These are phyloP conservation scores for Galbula dea DNA, from an alignment of 2,113 vertebrate genomes.

Conservation along the genomic window DNA sequence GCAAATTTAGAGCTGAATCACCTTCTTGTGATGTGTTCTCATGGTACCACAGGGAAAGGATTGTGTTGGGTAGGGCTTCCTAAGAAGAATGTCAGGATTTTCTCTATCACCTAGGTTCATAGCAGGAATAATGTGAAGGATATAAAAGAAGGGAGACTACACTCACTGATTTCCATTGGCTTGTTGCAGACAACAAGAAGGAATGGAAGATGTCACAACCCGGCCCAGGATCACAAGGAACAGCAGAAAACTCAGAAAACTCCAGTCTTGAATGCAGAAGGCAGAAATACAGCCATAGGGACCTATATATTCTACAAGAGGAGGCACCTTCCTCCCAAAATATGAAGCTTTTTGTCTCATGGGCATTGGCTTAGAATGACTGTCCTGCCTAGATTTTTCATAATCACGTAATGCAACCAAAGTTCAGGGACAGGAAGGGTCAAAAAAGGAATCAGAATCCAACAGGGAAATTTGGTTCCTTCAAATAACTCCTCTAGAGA, in stretches of 20 bases:
- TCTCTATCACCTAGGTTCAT: neutral
- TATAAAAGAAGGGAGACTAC: neutral
- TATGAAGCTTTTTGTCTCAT: neutral
- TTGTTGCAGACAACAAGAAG: neutral
- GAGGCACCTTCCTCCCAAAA: neutral
- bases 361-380: neutral
- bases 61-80: neutral
- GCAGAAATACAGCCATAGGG: neutral
- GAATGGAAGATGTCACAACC: neutral
- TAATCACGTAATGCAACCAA: neutral
- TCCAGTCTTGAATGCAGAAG: neutral
- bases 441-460: neutral
- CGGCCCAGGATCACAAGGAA: neutral
- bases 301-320: neutral
- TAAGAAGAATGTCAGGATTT: neutral
- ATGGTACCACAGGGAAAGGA: neutral
- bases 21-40: neutral
- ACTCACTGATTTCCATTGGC: rapidly evolving
- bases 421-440: neutral
- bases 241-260: neutral
- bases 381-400: neutral
- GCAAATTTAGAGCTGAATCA: neutral
- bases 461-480: neutral
- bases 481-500: neutral
- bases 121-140: neutral